Evolutionary conservation across 2,797 vertebrate species (phyloP).

Genomic region (Pseudocheirus occidentalis): DNA sequence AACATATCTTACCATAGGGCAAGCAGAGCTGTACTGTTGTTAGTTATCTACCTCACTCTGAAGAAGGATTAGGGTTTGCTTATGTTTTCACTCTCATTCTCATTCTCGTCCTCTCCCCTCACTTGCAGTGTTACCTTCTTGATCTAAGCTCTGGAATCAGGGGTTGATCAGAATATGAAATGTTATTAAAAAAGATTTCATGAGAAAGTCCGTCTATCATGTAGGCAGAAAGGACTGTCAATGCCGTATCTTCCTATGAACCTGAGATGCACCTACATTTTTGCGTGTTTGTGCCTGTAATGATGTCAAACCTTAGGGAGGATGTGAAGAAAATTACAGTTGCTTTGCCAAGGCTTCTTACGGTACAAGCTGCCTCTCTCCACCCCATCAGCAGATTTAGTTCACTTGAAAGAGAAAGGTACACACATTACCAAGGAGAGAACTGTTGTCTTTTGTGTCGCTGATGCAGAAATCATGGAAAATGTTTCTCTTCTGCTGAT

Average conservation of each 20-base stretch:
- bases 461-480: conserved; percentile 21
- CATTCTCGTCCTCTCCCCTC: background rate
- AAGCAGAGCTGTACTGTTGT: background rate
- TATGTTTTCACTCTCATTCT: background rate
- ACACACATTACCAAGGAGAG: conserved; percentile 7
- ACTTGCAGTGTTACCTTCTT: background rate
- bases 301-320: background rate
- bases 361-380: background rate
- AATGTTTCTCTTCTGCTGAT: conserved; percentile 45
- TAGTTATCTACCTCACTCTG: background rate
- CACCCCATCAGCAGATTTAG: conserved; percentile 26
- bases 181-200: background rate
- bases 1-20: background rate
- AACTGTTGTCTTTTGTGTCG: conserved; percentile 28
- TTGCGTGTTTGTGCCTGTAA: background rate
- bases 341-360: background rate
- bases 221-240: background rate
- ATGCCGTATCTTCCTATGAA: background rate
- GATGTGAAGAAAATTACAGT: background rate
- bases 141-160: background rate
- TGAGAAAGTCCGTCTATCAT: background rate
- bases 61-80: background rate
- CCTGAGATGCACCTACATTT: background rate
- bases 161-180: background rate
- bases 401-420: conserved; percentile 38